Evolutionary conservation across 2,797 vertebrate genomes (phyloP), one percentile per base, ranked within the genome.

Genomic region (Amblyraja radiata): DNA sequence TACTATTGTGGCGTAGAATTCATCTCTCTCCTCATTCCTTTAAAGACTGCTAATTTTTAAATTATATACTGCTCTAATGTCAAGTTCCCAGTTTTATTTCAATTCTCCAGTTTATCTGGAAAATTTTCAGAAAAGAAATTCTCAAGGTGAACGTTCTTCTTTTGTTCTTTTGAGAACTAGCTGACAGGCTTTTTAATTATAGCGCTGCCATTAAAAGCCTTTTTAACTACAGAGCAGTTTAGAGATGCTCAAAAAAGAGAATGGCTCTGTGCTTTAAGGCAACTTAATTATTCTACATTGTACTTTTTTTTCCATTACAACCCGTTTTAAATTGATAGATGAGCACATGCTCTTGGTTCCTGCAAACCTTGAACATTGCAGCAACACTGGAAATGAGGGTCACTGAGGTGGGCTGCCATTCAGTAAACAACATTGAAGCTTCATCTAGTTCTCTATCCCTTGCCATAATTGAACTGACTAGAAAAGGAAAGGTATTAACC

Each of bases 41-140:
- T 84, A 13, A 11, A n/a, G 81, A 84, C 25, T 88, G n/a, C 81
- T 68, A 65, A 63, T 88, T 68, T 88, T 88, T 68, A 68, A 84
- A 68, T 88, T 88, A 36, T 23, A 88, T n/a, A 65, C n/a, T 18
- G 32, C 28, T n/a, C 25, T n/a, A 68, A 36, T 88, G n/a, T 88
- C 63, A 36, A 21, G 18, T 68, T 88, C 7, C 84, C 3, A 21
- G 6, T 9, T 14, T 36, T 68, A 7, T 13, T 86, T 86, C 16
- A 86, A 86, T n/a, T 86, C 58, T 86, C 11, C 23, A 83, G n/a
- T 63, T 63, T n/a, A 86, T 65, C 63, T 68, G 61, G n/a, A 65
- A 32, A n/a, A 46, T 65, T 6, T 65, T 32, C 32, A 65, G 9
- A 88, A 86, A 39, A 18, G 25, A 18, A 88, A 68, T 65, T 68